Base-by-base conservation (phyloP, 2,888 invertebrate genomes). In the Drosophila nigricruria region DNA sequence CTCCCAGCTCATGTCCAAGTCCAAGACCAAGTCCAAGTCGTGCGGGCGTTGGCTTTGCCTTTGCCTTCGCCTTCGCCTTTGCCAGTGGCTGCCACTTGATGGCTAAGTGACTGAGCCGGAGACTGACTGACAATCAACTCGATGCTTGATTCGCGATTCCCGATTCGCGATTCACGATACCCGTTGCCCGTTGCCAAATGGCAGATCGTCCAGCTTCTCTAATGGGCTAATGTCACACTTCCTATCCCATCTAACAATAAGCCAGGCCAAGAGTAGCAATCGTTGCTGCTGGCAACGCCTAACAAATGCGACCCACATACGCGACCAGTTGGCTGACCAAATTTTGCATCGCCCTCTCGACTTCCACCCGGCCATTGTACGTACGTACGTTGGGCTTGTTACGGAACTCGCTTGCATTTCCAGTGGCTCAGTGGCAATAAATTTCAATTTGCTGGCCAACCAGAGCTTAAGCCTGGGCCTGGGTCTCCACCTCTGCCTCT, bases 361-460 rank as follows among this genome's bases (percentile, higher is more conserved):
- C 52, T 20, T 6, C 45, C 16, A 5, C 42, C 58, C 36, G 53
- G 25, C 47, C 36, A 25, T 56, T 18, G 4, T 10, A 36, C 45
- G 45, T 10, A 36, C 45, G 45, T 42, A 30, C 45, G 36, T 50
- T 63, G 57, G 45, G 74, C 43, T 79, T 79, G 70, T 76, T 80
- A 65, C 80, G 77, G 77, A 64, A 72, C 77, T 79, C 60, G 82
- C 77, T 82, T 65, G 77, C 79, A 82, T 85, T 90, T 87, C 84
- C 83, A 89, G 89, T 91, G 90, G 88, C 83, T 87, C 89, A 76
- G 67, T 76, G 81, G 87, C 89, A 89, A 90, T 90, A 91, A 91
- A 90, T 91, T 91, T 91, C 91, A 90, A 91, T 91, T 91, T 90
- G 90, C 90, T 91, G 91, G 74, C 72, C 61, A 66, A 77, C 73